phyloP scores from a whole-genome alignment of 2,113 vertebrate species.

The Sinocyclocheilus anshuiensis region DNA sequence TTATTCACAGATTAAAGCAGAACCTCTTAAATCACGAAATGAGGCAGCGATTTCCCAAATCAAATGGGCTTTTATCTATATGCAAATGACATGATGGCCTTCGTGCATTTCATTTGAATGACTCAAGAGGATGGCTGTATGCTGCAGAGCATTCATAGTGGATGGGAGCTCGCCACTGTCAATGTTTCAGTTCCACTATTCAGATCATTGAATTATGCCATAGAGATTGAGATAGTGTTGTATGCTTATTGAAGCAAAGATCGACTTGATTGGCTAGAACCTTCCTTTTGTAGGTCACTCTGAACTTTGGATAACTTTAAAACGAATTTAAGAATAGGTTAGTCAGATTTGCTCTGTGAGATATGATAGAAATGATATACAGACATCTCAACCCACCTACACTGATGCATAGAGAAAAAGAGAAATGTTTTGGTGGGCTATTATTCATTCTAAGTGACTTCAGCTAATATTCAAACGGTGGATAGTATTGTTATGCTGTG shows the following conservation, averaged over 20 bases:
- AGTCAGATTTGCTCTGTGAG: background rate
- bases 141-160: background rate
- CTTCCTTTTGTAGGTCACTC: constrained; percentile 3
- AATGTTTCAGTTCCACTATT: constrained; percentile 12
- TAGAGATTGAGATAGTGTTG: constrained; percentile 15
- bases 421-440: constrained; percentile 6
- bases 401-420: constrained; percentile 11
- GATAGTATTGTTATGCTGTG: constrained; percentile 13
- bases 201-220: background rate
- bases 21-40: constrained; percentile 50
- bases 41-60: constrained; percentile 55
- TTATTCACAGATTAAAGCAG: constrained; percentile 58
- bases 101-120: constrained; percentile 61
- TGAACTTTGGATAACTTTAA: constrained; percentile 34
- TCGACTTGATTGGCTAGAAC: background rate
- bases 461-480: background rate
- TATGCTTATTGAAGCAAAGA: constrained; percentile 21
- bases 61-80: constrained; percentile 66
- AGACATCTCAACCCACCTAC: constrained; percentile 32
- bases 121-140: constrained; percentile 40
- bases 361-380: constrained; percentile 19
- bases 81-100: constrained; percentile 59
- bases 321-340: constrained; percentile 1
- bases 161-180: constrained; percentile 1
- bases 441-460: constrained; percentile 31